phyloP scores from a whole-genome alignment of 2,797 vertebrate genomes.

The Coregonus ussuriensis region DNA sequence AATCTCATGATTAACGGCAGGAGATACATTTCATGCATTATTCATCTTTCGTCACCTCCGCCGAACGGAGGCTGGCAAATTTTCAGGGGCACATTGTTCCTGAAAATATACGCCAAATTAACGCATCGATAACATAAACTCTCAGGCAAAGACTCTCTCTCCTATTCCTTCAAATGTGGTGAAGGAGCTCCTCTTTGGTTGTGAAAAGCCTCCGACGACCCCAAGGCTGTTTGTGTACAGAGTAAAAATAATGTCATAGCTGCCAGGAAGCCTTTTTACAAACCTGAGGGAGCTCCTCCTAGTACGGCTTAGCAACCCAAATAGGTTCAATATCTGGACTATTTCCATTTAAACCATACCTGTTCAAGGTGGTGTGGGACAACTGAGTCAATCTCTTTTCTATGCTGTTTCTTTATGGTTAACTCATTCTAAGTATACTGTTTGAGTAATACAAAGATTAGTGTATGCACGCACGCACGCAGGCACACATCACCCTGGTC shows the following conservation, averaged over 20 bases:
- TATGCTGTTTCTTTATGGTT: too few species aligned
- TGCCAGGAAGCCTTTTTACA: background rate
- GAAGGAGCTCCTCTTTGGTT: background rate
- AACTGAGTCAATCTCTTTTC: too few species aligned
- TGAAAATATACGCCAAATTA: conserved; percentile 51
- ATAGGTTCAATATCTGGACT: conserved; percentile 3
- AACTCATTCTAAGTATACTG: background rate
- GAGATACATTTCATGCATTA: conserved; percentile 66
- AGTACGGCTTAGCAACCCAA: background rate
- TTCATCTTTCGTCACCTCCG: conserved; percentile 56
- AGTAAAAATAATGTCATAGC: conserved; percentile 11
- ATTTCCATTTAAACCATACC: background rate
- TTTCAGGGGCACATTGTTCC: conserved; percentile 35
- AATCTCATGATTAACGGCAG: conserved; percentile 58
- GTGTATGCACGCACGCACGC: background rate
- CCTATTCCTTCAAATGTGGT: background rate
- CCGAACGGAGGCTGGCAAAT: conserved; percentile 44
- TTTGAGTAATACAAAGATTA: background rate
- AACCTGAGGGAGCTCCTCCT: conserved; percentile 5
- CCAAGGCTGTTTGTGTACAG: conserved; percentile 5
- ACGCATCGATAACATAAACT: conserved; percentile 47
- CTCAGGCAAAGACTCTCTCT: conserved; percentile 23
- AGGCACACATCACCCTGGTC: background rate
- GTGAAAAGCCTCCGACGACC: background rate
- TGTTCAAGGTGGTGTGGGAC: too few species aligned